phyloP scores from a whole-genome alignment of 2,888 invertebrate genomes.

The Drosophila fungiperda region DNA sequence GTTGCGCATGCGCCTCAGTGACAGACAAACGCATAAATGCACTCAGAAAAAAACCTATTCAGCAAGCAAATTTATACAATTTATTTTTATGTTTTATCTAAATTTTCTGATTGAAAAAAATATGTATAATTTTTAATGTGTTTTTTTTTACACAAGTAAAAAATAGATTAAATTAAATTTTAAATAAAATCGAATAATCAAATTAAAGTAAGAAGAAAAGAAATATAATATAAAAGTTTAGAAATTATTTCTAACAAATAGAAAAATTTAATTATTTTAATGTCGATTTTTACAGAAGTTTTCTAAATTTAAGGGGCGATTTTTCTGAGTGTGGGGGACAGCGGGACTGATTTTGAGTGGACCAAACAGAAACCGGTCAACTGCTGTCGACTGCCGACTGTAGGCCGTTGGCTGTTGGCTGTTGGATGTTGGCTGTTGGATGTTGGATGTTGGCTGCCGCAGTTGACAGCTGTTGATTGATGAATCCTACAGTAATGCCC shows the following conservation, averaged over 20 bases:
- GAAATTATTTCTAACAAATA: neutral
- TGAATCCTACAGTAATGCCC: constrained; percentile 73
- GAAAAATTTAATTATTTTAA: neutral
- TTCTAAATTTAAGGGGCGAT: neutral
- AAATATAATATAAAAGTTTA: neutral
- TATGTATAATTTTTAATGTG: too few relatives aligned
- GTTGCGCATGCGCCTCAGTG: constrained; percentile 65
- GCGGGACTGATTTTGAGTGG: constrained; percentile 46
- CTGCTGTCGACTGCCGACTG: constrained; percentile 2
- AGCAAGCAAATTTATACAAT: neutral
- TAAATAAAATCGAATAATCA: neutral
- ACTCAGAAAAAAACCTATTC: neutral
- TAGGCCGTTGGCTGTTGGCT: constrained; percentile 47
- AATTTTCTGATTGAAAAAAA: too few relatives aligned
- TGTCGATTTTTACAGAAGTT: neutral
- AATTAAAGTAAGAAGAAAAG: neutral
- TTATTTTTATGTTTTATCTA: neutral
- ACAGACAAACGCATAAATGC: constrained; percentile 51
- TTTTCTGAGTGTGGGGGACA: constrained; percentile 21
- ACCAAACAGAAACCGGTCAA: constrained; percentile 52
- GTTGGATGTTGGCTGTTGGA: constrained; percentile 3
- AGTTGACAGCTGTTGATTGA: constrained; percentile 78
- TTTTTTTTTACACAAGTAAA: neutral
- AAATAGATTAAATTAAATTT: neutral
- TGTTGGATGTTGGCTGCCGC: constrained; percentile 51